Base-by-base conservation (phyloP, 1,140 invertebrate species). In the Thaumetopoea pityocampa region DNA sequence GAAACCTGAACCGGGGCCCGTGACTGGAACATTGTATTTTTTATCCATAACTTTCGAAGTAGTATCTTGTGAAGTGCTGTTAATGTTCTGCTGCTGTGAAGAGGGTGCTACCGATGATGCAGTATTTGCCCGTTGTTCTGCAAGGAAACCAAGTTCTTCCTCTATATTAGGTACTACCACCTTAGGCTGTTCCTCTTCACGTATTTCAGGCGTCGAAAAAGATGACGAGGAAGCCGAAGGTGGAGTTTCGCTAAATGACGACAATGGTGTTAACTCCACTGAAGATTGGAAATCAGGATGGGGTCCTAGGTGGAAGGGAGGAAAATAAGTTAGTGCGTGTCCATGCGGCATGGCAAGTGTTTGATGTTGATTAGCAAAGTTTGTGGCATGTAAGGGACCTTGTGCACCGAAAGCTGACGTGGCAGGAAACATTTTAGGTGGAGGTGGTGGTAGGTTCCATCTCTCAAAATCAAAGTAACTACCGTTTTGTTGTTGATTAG, bases 161-260 rank as follows among this genome's bases (percentile, higher is more conserved):
- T 94, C 92, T 76, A 94, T 93, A 86, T 94, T 93, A 45, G 92
- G 92, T 56, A 94, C 92, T 56, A 94, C 92, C 51, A 94, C 92
- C 87, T 94, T 92, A 43, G 91, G 91, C 72, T 90, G 89, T 64
- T 91, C 90, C 48, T 91, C 90, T 60, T 87, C 86, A 70, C 82
- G 85, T 60, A 80, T 86, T 83, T 86, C 85, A 50, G 85, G 77
- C 35, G 81, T 81, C 37, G 83, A 85, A 76, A 83, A 84, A 41
- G 82, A 85, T 69, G 83, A 83, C 40, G 77, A 83, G 77, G 82
- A 83, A 79, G 82, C 79, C 77, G 72, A 81, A 80, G 82, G 74
- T 72, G 84, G 85, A 36, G 87, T 87, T 56, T 89, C 88, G 62
- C 85, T 86, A 64, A 87, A 88, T 43, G 87, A 86, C 16, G 87